Evolutionary conservation across 2,797 vertebrate genomes (phyloP).

Genomic region (Phrynocephalus forsythii): DNA sequence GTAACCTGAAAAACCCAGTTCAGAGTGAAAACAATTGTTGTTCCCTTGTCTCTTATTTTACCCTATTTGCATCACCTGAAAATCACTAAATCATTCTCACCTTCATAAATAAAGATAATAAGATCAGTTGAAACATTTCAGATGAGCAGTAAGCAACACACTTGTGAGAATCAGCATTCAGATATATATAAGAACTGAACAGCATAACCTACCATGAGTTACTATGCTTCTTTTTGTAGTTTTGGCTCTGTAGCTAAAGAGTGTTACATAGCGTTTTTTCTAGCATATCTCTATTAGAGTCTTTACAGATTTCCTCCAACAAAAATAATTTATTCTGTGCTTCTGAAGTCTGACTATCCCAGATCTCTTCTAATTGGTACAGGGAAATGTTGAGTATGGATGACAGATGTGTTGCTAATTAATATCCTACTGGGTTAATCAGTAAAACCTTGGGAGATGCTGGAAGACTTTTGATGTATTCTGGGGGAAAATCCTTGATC

Average conservation of each 20-base stretch:
- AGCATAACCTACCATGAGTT: conserved; percentile 51
- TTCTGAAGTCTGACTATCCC: conserved; percentile 74
- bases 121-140: not conserved
- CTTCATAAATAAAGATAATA: not conserved
- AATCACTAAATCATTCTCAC: not conserved
- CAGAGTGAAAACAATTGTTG: not conserved
- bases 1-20: not conserved
- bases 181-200: conserved; percentile 55
- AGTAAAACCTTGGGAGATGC: conserved; percentile 75
- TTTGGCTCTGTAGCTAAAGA: conserved; percentile 53
- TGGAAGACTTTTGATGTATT: conserved; percentile 75
- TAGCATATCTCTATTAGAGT: conserved; percentile 58
- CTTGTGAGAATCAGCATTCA: conserved; percentile 27
- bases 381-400: conserved; percentile 76
- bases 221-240: conserved; percentile 38
- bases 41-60: not conserved
- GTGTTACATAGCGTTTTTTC: conserved; percentile 59
- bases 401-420: conserved; percentile 80
- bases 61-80: not conserved
- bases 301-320: conserved; percentile 60
- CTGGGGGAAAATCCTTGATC: conserved; percentile 71
- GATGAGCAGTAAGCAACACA: not conserved
- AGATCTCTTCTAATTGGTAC: conserved; percentile 74
- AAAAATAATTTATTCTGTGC: conserved; percentile 24
- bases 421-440: conserved; percentile 82